phyloP scores from a whole-genome alignment of 2,888 invertebrate genomes.

The Anticlea derivata region DNA sequence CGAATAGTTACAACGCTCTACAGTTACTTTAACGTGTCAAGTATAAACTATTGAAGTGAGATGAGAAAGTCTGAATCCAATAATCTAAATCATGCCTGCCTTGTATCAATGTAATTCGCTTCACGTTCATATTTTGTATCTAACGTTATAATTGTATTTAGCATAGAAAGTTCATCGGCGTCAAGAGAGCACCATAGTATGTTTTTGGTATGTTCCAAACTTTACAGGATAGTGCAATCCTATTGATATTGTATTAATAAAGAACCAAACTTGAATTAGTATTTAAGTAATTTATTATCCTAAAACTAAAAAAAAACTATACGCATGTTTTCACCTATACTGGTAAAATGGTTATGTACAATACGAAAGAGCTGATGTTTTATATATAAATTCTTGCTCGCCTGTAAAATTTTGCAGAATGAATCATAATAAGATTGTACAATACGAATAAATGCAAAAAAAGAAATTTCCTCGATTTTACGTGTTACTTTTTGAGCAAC shows the following conservation, averaged over 20 bases:
- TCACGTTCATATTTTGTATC: slow-evolving; percentile 72
- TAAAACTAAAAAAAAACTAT: slow-evolving; percentile 81
- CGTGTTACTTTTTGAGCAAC: slow-evolving; percentile 47
- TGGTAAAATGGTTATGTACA: slow-evolving; percentile 84
- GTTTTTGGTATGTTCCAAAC: slow-evolving; percentile 78
- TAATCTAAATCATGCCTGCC: slow-evolving; percentile 66
- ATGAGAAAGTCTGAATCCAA: slow-evolving; percentile 61
- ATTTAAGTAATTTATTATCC: slow-evolving; percentile 85
- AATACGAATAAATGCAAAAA: slow-evolving; percentile 84
- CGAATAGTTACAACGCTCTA: slow-evolving; percentile 34
- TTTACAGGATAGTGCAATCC: slow-evolving; percentile 82
- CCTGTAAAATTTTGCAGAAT: slow-evolving; percentile 85
- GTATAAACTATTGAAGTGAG: slow-evolving; percentile 55
- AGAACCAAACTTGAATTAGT: slow-evolving; percentile 84
- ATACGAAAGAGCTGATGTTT: slow-evolving; percentile 83
- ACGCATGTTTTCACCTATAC: slow-evolving; percentile 85
- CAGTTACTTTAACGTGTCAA: slow-evolving; percentile 37
- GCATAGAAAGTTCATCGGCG: slow-evolving; percentile 83
- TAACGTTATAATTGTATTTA: slow-evolving; percentile 68
- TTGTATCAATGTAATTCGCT: slow-evolving; percentile 76
- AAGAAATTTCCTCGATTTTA: slow-evolving; percentile 80
- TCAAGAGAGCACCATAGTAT: slow-evolving; percentile 76
- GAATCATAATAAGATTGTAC: slow-evolving; percentile 84
- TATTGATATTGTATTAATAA: slow-evolving; percentile 84
- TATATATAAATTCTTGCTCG: slow-evolving; percentile 85